These are phyloP conservation scores for Sardina pilchardus DNA, from an alignment of 2,113 vertebrate species.

Conservation along the genomic window DNA sequence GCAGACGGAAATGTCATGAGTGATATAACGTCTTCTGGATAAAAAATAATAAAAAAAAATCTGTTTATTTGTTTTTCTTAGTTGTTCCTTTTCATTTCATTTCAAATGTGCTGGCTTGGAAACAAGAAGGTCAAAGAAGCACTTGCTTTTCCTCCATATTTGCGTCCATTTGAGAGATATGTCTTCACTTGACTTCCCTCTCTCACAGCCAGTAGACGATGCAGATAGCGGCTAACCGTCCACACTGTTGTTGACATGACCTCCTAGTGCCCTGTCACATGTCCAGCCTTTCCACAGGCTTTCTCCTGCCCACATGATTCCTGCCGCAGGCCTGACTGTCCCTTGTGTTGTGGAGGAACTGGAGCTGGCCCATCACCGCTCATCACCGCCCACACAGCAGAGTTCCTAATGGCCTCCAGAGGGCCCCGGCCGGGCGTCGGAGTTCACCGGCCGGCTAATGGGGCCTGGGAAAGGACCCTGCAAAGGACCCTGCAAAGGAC, in stretches of 20 bases:
- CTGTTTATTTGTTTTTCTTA: neutral
- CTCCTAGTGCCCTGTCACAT: no score
- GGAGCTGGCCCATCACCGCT: neutral
- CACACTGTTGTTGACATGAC: neutral
- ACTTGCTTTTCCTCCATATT: neutral
- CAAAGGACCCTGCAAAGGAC: neutral
- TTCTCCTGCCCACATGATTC: neutral
- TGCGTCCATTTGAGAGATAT: neutral
- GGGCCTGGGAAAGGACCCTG: neutral
- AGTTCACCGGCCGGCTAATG: neutral
- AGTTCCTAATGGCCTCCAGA: neutral
- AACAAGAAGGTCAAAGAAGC: neutral
- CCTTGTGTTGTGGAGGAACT: neutral
- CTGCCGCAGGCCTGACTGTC: neutral
- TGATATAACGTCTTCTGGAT: neutral
- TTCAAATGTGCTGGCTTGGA: neutral
- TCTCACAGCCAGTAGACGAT: neutral
- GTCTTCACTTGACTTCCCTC: neutral
- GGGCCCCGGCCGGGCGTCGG: neutral
- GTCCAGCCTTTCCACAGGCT: neutral
- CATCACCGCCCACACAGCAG: neutral
- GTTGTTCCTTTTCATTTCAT: neutral
- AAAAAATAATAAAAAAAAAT: neutral
- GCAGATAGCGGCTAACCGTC: neutral
- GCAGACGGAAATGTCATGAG: neutral